Conservation (phyloP, 2,888 invertebrate species). For the Anoncus sp. region DNA sequence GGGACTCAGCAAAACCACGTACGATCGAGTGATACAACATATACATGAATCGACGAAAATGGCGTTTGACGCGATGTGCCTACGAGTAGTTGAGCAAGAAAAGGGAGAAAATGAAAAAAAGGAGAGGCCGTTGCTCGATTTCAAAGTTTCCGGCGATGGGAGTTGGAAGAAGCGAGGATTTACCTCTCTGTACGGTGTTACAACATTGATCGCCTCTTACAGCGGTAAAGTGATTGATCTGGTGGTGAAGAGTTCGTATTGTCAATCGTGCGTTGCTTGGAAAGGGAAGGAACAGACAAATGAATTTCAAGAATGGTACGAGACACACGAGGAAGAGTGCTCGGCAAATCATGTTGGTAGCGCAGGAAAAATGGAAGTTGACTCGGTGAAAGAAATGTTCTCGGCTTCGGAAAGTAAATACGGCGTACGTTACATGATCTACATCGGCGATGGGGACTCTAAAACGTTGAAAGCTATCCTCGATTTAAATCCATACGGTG, state of each 20-base stretch:
- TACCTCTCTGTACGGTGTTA: slow-evolving; percentile 47
- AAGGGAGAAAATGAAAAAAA: slow-evolving; percentile 28
- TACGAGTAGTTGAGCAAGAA: slow-evolving; percentile 50
- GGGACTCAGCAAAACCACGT: slow-evolving; percentile 54
- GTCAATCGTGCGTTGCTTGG: slow-evolving; percentile 35
- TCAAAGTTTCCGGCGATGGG: slow-evolving; percentile 41
- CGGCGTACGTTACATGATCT: not conserved
- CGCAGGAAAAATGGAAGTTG: not conserved
- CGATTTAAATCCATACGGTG: slow-evolving; percentile 39
- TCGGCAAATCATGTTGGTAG: not conserved
- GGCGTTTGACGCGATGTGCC: no score
- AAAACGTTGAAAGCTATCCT: slow-evolving; percentile 10
- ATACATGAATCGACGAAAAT: slow-evolving; percentile 49
- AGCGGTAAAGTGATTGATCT: slow-evolving; percentile 55
- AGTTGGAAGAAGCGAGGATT: slow-evolving; percentile 54
- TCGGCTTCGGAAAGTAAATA: not conserved
- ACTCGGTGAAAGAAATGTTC: slow-evolving; percentile 4
- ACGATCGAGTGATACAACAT: slow-evolving; percentile 38
- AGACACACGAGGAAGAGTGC: slow-evolving; percentile 8
- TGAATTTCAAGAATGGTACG: not conserved
- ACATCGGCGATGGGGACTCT: slow-evolving; percentile 2
- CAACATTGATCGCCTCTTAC: slow-evolving; percentile 50
- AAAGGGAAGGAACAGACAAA: slow-evolving; percentile 3
- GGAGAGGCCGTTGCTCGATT: no score
- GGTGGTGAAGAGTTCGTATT: slow-evolving; percentile 44